Conservation (phyloP, 2,113 vertebrate genomes). For the Craseonycteris thonglongyai region DNA sequence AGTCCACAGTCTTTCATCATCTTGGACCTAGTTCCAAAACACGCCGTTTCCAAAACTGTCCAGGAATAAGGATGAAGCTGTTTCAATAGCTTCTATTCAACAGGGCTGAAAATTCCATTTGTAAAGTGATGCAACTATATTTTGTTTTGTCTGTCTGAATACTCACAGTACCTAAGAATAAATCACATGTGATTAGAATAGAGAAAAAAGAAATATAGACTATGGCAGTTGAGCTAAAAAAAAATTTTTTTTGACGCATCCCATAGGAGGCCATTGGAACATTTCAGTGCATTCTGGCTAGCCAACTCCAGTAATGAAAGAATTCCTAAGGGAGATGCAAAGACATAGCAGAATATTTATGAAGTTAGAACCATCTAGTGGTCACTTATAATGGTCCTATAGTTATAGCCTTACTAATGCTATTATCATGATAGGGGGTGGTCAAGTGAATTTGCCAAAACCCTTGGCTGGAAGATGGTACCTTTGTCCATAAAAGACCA, state of each 20-base stretch:
- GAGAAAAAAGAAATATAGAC: slow-evolving; percentile 6
- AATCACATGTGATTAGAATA: neutral
- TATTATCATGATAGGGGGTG: neutral
- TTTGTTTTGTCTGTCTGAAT: slow-evolving; percentile 14
- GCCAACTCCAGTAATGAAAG: neutral
- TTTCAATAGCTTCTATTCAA: neutral
- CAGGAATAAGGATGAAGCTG: neutral
- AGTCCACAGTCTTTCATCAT: neutral
- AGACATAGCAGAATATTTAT: neutral
- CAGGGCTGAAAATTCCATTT: neutral
- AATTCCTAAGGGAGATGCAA: neutral
- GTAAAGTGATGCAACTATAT: neutral
- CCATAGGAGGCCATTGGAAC: neutral
- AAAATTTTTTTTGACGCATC: neutral
- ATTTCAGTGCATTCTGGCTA: neutral
- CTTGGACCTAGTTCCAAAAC: neutral
- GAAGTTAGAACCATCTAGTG: neutral
- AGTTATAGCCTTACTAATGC: neutral
- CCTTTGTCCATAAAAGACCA: neutral
- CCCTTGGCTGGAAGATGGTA: neutral
- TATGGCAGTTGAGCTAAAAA: neutral
- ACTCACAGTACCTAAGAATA: neutral
- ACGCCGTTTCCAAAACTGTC: neutral
- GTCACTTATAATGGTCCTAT: neutral
- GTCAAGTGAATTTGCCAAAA: neutral